These are phyloP conservation scores for Perca schrenkii DNA, from an alignment of 2,113 vertebrate genomes.

Conservation along the genomic window DNA sequence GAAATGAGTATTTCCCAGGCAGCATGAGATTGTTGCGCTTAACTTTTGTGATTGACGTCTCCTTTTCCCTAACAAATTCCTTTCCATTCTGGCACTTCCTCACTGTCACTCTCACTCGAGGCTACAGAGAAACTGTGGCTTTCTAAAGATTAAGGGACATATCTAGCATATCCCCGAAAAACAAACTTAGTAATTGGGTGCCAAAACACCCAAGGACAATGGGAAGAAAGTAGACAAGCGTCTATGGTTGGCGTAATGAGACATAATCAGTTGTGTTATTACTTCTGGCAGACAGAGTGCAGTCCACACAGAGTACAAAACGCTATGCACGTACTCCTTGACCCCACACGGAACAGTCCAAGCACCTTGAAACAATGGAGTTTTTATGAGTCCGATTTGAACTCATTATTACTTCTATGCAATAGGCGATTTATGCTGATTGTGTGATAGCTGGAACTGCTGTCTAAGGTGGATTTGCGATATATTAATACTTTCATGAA, in stretches of 20 bases:
- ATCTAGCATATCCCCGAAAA: slow-evolving; percentile 56
- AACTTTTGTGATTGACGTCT: slow-evolving; percentile 55
- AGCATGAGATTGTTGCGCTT: slow-evolving; percentile 29
- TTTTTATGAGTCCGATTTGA: slow-evolving; percentile 53
- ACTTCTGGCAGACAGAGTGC: slow-evolving; percentile 51
- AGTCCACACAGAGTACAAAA: slow-evolving; percentile 39
- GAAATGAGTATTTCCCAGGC: slow-evolving; percentile 28
- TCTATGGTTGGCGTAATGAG: slow-evolving; percentile 68
- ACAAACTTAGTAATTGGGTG: slow-evolving; percentile 71
- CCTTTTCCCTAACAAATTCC: slow-evolving; percentile 57
- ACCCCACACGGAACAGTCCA: slow-evolving; percentile 45
- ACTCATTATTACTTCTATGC: slow-evolving; percentile 52
- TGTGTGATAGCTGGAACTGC: slow-evolving; percentile 51
- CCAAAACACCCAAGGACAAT: slow-evolving; percentile 70
- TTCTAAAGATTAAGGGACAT: slow-evolving; percentile 68
- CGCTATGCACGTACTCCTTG: slow-evolving; percentile 32
- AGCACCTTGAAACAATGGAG: slow-evolving; percentile 52
- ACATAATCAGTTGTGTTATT: slow-evolving; percentile 63
- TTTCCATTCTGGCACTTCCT: slow-evolving; percentile 54
- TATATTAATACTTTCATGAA: slow-evolving; percentile 44
- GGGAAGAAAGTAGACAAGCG: slow-evolving; percentile 56
- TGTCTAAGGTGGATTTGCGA: slow-evolving; percentile 50
- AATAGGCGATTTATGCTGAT: slow-evolving; percentile 49
- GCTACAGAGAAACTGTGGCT: slow-evolving; percentile 52
- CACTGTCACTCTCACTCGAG: slow-evolving; percentile 54